Conservation (phyloP, 1,140 invertebrate genomes). For the Orchesella cincta region DNA sequence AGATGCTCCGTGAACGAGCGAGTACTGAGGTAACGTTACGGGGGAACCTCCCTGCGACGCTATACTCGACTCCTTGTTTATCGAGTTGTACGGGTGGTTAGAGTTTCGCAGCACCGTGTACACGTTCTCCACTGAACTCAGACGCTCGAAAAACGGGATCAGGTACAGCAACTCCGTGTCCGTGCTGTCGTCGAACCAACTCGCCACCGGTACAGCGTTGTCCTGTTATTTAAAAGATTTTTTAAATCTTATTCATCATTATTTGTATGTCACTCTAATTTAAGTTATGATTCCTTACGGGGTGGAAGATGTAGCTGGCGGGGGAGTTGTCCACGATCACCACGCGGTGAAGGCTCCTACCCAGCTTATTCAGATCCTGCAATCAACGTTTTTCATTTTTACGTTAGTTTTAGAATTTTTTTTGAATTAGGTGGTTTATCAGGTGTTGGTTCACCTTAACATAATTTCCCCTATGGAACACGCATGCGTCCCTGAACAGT, state of each 20-base stretch:
- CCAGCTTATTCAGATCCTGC: slow-evolving; percentile 92
- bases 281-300: slow-evolving; percentile 56
- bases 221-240: slow-evolving; percentile 60
- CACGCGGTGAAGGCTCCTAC: slow-evolving; percentile 92
- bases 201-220: slow-evolving; percentile 80
- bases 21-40: too few relatives aligned
- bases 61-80: background rate
- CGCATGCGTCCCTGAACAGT: slow-evolving; percentile 98
- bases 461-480: slow-evolving; percentile 99
- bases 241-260: background rate
- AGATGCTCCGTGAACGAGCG: background rate
- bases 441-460: slow-evolving; percentile 79
- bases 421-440: too few relatives aligned
- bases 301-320: slow-evolving; percentile 99
- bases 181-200: slow-evolving; percentile 96
- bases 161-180: slow-evolving; percentile 92
- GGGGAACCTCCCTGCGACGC: too few relatives aligned
- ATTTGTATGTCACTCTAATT: background rate
- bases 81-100: slow-evolving; percentile 73
- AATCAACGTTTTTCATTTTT: background rate
- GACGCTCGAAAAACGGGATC: slow-evolving; percentile 92
- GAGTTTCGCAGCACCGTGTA: slow-evolving; percentile 88
- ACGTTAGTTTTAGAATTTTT: background rate
- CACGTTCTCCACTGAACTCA: slow-evolving; percentile 91
- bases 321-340: slow-evolving; percentile 99